phyloP scores from a whole-genome alignment of 2,113 vertebrate species.

The Tragelaphus strepsiceros region DNA sequence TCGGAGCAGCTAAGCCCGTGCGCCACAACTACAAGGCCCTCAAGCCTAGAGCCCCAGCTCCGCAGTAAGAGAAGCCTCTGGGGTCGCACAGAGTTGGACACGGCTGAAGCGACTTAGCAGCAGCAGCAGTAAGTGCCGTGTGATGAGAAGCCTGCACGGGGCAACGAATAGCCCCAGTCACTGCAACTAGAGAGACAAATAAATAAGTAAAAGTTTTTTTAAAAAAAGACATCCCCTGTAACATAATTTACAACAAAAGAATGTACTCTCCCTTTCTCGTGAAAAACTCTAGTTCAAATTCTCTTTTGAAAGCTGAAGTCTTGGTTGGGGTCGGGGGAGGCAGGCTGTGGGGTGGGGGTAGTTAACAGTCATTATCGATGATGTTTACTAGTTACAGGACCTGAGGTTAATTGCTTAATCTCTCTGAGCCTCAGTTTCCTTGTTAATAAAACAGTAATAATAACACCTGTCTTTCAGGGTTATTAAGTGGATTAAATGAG shows the following conservation, averaged over 20 bases:
- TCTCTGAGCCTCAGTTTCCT: constrained; percentile 39
- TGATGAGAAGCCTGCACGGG: background rate
- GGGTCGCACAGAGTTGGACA: too few relatives aligned
- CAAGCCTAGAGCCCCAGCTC: background rate
- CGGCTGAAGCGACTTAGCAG: too few relatives aligned
- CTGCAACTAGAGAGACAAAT: background rate
- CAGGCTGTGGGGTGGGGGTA: background rate
- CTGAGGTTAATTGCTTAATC: constrained; percentile 21
- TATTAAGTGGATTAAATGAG: constrained; percentile 48
- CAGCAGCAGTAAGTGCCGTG: background rate
- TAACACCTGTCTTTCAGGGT: constrained; percentile 4
- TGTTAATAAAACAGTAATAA: constrained; percentile 36
- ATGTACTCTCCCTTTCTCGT: background rate
- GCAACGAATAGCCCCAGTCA: background rate
- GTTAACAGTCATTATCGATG: background rate
- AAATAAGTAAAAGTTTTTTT: background rate
- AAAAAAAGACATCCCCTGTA: background rate
- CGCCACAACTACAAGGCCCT: accelerated
- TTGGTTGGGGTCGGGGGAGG: background rate
- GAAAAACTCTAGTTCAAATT: background rate
- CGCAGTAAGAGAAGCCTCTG: background rate
- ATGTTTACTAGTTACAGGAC: background rate
- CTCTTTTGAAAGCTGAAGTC: background rate
- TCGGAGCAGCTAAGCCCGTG: background rate
- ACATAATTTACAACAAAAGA: background rate